Evolutionary conservation across 2,113 vertebrate genomes (phyloP), one percentile per base, ranked within the genome.

Genomic region (Peucedramus taeniatus): DNA sequence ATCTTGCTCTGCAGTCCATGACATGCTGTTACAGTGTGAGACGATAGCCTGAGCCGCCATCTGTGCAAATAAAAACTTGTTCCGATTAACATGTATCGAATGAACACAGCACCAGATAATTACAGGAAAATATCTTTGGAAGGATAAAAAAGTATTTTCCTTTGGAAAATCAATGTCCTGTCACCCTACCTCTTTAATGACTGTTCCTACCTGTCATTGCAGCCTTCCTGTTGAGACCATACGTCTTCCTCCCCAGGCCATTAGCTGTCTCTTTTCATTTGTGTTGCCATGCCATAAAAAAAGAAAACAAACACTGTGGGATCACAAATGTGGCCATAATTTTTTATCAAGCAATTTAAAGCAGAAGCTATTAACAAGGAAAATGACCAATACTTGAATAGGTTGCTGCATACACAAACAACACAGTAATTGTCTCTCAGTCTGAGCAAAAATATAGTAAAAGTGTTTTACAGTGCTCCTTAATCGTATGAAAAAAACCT

Each of bases 371-470:
- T 94, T 95, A 97, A 96, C 81, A 90, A 95, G 93, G 91, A 93
- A 95, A 97, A 97, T 96, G 91, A 97, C 89, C 96, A 96, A 97
- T 96, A 95, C 88, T 94, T 93, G 94, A 97, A 90, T 91, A 95
- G 89, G 91, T 94, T 97, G 76, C 83, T 96, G 87, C 93, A 95
- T 97, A 95, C 94, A 97, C 90, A 97, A 97, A 96, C 68, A 96
- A 20, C 70, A 83, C 39, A 89, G 86, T 97, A 98, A 97, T 97
- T 98, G 96, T 96, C 87, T 97, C 86, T 97, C 85, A 94, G 77
- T 87, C 95, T 94, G 90, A 90, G 83, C 54, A 94, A 95, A 94
- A 96, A 97, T 94, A 97, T 92, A 96, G 97, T 96, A 97, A 97
- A 98, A 97, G 80, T 95, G 76, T 93, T 97, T 97, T 97, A 96